phyloP scores from a whole-genome alignment of 2,797 vertebrate species.

The Orestias chungarensis region DNA sequence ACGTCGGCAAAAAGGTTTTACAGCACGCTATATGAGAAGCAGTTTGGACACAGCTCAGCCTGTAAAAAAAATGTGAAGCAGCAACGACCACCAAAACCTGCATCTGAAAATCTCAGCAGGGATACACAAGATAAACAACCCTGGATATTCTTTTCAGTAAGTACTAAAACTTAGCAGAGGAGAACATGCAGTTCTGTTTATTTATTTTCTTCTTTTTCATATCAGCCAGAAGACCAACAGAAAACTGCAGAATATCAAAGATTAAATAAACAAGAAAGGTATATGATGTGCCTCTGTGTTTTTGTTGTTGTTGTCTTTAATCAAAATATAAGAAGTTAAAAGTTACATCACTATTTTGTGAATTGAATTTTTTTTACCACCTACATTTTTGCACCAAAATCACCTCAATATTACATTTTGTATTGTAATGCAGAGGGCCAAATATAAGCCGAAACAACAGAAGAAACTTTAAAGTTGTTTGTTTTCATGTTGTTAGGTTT shows the following conservation, averaged over 20 bases:
- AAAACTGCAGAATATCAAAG: slow-evolving; percentile 60
- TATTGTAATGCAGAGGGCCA: not conserved
- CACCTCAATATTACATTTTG: not conserved
- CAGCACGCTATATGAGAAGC: slow-evolving; percentile 59
- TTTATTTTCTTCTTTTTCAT: not conserved
- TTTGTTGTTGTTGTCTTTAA: not conserved
- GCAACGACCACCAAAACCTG: slow-evolving; percentile 44
- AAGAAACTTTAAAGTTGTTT: too few relatives aligned
- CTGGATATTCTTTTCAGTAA: slow-evolving; percentile 75
- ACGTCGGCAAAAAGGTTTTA: slow-evolving; percentile 73
- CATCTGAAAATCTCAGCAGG: slow-evolving; percentile 47
- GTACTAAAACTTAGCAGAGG: slow-evolving; percentile 34
- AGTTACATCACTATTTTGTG: not conserved
- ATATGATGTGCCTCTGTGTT: slow-evolving; percentile 16
- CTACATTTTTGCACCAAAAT: not conserved
- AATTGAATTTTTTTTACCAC: not conserved
- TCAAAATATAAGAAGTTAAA: not conserved
- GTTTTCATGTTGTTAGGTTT: too few relatives aligned
- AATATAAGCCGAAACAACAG: not conserved
- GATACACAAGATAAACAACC: slow-evolving; percentile 58
- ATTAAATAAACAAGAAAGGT: slow-evolving; percentile 79
- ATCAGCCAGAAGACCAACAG: slow-evolving; percentile 73
- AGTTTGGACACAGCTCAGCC: slow-evolving; percentile 51
- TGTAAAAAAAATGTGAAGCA: slow-evolving; percentile 11
- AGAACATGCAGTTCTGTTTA: not conserved